Evolutionary conservation across 1,140 invertebrate species (phyloP).

Genomic region (Centruroides sculpturatus): DNA sequence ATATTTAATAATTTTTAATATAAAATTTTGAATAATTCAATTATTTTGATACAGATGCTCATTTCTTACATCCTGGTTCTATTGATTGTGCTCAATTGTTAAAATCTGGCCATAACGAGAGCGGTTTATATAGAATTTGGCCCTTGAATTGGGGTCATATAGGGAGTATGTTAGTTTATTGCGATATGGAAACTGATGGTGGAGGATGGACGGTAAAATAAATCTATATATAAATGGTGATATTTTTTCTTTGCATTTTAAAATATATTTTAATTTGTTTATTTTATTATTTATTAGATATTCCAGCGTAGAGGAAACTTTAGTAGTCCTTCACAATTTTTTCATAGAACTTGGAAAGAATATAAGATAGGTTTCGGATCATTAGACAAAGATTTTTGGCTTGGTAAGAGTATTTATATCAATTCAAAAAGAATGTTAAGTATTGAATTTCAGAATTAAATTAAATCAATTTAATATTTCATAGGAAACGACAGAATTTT

Average conservation of each 20-base stretch:
- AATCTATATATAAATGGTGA: not conserved
- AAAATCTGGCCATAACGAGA: constrained; percentile 18
- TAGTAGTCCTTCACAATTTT: not conserved
- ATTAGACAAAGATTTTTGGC: constrained; percentile 3
- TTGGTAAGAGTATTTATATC: not conserved
- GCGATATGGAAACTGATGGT: constrained; percentile 26
- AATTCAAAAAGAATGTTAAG: no score
- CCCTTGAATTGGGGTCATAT: constrained; percentile 1
- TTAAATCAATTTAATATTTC: not conserved
- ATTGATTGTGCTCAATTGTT: constrained; percentile 9
- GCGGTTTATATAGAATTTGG: constrained; percentile 28
- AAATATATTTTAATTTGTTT: not conserved
- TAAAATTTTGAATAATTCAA: no score
- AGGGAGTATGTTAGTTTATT: constrained; percentile 25
- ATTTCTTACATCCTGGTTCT: not conserved
- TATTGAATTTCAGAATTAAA: not conserved
- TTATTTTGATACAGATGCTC: no score
- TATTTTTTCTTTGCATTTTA: not conserved
- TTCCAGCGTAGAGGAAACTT: constrained; percentile 4
- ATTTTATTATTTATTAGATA: not conserved
- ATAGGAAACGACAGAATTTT: constrained; percentile 8
- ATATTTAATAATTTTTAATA: no score
- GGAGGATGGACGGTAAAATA: constrained; percentile 28
- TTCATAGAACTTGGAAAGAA: constrained; percentile 3
- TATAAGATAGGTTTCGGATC: constrained; percentile 3